phyloP scores from a whole-genome alignment of 2,113 vertebrate genomes.

The Phocoena sinus region DNA sequence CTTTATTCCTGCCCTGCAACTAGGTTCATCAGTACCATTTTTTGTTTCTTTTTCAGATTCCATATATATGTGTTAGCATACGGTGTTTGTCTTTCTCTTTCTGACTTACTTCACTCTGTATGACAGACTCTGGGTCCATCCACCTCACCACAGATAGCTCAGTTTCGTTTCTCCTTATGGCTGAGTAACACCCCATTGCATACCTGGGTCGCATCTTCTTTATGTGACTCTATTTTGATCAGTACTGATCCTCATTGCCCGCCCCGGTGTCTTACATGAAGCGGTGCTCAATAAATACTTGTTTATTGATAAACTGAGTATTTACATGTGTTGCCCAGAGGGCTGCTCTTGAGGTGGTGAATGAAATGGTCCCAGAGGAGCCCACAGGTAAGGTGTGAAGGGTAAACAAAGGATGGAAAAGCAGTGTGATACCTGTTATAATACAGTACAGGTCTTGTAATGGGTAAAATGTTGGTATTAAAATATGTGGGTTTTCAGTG shows the following conservation, averaged over 20 bases:
- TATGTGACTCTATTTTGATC: not conserved
- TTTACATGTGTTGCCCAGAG: not conserved
- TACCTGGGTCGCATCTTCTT: no score
- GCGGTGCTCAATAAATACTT: not conserved
- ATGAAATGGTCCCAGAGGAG: not conserved
- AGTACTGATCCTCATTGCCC: not conserved
- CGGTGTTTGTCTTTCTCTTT: no score
- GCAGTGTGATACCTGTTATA: fast-evolving
- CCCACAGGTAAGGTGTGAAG: not conserved
- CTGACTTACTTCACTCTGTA: no score
- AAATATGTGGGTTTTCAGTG: not conserved
- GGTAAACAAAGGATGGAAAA: not conserved
- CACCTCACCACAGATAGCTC: no score
- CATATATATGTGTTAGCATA: no score
- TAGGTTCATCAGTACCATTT: no score
- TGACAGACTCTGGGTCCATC: no score
- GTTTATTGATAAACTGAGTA: not conserved
- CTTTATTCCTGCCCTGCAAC: no score
- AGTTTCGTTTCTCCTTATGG: no score
- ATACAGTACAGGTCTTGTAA: fast-evolving
- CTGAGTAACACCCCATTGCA: no score
- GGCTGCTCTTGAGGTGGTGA: not conserved
- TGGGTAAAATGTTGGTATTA: not conserved
- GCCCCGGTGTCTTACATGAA: not conserved
- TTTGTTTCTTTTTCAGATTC: no score